A percentile compares a stretch with the other conserved stretches of the same genome.
These are phyloP conservation scores for Oedothorax gibbosus DNA, from an alignment of 1,140 invertebrate genomes.

Conservation along the genomic window DNA sequence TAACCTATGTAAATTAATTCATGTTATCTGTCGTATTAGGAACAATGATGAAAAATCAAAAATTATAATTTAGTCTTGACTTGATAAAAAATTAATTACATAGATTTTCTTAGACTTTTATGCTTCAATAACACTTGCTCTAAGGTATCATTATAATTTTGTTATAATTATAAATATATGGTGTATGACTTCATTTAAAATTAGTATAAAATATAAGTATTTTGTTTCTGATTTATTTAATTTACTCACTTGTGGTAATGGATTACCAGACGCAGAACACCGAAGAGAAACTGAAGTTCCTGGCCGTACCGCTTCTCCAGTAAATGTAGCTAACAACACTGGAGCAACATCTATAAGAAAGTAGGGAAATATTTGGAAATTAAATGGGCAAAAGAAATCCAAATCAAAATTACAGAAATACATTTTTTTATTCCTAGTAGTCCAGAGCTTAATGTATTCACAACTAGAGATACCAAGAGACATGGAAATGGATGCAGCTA, in stretches of 20 bases:
- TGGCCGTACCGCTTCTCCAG: conserved; percentile 86
- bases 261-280: conserved; percentile 88
- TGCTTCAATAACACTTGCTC: neutral
- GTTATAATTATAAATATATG: neutral
- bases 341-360: conserved; percentile 82
- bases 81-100: neutral
- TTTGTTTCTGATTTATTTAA: neutral
- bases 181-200: neutral
- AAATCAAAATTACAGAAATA: neutral
- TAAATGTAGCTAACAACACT: conserved; percentile 78
- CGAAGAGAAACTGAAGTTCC: conserved; percentile 86
- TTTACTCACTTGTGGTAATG: conserved; percentile 77
- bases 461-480: too few species aligned
- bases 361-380: too few species aligned
- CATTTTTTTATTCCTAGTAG: neutral
- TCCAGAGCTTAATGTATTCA: too few species aligned
- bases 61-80: too few species aligned
- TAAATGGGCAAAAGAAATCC: neutral
- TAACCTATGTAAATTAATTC: conserved; percentile 75
- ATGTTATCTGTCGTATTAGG: neutral
- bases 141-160: neutral
- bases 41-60: too few species aligned
- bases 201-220: neutral
- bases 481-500: too few species aligned
- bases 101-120: neutral